These are phyloP conservation scores for Caenorhabditis latens DNA, from an alignment of 1,140 invertebrate species.

Conservation along the genomic window DNA sequence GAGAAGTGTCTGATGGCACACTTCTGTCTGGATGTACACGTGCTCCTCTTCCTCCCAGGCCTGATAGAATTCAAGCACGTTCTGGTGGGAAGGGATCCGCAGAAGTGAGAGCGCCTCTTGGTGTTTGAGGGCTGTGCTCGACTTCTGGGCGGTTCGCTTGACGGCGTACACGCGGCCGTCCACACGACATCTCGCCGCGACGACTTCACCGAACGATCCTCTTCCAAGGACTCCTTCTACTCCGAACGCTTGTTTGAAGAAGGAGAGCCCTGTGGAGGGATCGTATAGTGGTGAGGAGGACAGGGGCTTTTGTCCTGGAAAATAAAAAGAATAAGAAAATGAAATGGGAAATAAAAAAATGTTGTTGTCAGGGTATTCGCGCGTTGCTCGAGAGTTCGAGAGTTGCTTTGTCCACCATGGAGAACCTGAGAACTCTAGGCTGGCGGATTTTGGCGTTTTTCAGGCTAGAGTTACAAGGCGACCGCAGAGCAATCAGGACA, in stretches of 20 bases:
- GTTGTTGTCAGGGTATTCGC: no score
- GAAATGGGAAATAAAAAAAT: no score
- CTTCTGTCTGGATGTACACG: slow-evolving; percentile 84
- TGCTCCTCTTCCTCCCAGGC: slow-evolving; percentile 84
- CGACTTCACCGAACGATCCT: slow-evolving; percentile 85
- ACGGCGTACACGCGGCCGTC: slow-evolving; percentile 84
- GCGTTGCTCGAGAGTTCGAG: no score
- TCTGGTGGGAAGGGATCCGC: slow-evolving; percentile 82
- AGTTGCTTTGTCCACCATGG: no score
- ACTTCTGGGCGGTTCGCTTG: slow-evolving; percentile 82
- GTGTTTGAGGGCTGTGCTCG: slow-evolving; percentile 80
- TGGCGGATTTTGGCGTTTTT: no score
- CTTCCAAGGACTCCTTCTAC: slow-evolving; percentile 82
- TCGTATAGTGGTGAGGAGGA: background rate
- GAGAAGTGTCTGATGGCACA: slow-evolving; percentile 81
- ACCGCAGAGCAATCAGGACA: no score
- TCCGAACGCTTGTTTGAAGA: slow-evolving; percentile 79
- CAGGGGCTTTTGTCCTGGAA: slow-evolving; percentile 14
- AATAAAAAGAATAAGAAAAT: background rate
- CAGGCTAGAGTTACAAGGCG: no score
- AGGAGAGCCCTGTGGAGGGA: background rate
- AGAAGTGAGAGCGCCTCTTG: slow-evolving; percentile 85
- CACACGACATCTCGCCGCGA: slow-evolving; percentile 82
- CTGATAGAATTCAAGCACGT: slow-evolving; percentile 83
- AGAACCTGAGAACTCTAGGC: no score